phyloP scores from a whole-genome alignment of 2,113 vertebrate species.

The Stictonetta naevosa region DNA sequence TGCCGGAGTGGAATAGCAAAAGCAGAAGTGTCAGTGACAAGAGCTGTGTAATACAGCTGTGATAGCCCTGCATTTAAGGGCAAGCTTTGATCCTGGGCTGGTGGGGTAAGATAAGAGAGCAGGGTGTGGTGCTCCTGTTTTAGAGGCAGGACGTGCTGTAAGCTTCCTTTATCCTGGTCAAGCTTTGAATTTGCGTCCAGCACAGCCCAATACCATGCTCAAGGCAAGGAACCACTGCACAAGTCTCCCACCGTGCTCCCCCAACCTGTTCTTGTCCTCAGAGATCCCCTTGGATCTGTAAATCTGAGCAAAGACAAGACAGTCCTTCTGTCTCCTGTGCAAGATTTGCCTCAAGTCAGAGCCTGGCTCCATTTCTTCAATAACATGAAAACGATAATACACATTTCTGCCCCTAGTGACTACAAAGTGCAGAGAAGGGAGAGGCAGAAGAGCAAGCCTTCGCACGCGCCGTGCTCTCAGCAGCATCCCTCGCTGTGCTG shows the following conservation, averaged over 20 bases:
- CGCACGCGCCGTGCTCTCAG: neutral
- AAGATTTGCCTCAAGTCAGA: neutral
- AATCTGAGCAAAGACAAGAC: neutral
- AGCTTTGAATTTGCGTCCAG: neutral
- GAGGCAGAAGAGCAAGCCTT: neutral
- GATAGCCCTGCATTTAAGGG: neutral
- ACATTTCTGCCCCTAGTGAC: neutral
- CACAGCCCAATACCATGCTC: neutral
- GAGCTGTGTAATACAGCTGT: neutral
- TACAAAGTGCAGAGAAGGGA: neutral
- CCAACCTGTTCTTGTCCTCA: neutral
- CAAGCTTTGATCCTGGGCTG: neutral
- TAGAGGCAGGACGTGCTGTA: neutral
- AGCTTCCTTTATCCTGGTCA: neutral
- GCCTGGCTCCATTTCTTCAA: neutral
- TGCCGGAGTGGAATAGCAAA: neutral
- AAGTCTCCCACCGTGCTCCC: neutral
- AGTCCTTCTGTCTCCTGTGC: neutral
- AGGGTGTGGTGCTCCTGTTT: neutral
- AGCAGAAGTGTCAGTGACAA: neutral
- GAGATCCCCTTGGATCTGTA: neutral
- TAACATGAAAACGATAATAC: neutral
- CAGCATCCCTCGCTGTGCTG: neutral
- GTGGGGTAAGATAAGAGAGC: neutral
- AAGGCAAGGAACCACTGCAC: neutral